These are phyloP conservation scores for Bradypodion pumilum DNA, from an alignment of 2,797 vertebrate species.

Conservation along the genomic window DNA sequence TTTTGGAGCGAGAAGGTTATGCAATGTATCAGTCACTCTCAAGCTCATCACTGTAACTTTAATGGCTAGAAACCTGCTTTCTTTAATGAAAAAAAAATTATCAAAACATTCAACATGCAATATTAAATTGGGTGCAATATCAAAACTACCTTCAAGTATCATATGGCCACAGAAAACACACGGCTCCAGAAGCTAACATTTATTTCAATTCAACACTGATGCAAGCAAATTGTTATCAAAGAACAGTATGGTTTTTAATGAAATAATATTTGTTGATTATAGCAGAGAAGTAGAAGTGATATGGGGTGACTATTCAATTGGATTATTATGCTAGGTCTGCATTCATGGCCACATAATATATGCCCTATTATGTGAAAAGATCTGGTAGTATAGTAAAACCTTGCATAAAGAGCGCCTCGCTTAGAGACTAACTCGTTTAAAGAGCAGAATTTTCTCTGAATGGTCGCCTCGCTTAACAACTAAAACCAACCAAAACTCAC, in stretches of 20 bases:
- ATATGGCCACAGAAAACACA: background rate
- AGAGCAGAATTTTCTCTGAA: too few species aligned
- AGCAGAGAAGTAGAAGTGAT: slow-evolving; percentile 39
- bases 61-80: background rate
- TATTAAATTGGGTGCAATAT: background rate
- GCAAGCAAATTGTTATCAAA: slow-evolving; percentile 35
- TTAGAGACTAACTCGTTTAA: too few species aligned
- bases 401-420: too few species aligned
- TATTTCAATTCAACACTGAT: slow-evolving; percentile 6
- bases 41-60: background rate
- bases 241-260: slow-evolving; percentile 17
- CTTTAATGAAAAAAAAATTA: background rate
- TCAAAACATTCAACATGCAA: background rate
- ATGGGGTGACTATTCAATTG: slow-evolving; percentile 35
- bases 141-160: background rate
- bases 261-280: slow-evolving; percentile 59
- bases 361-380: too few species aligned
- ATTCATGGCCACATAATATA: too few species aligned
- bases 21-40: background rate
- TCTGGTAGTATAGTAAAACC: too few species aligned
- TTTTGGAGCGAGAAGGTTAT: background rate
- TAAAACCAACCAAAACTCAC: too few species aligned
- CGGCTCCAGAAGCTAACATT: slow-evolving; percentile 9
- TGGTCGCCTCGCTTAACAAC: too few species aligned
- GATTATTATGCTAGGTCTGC: slow-evolving; percentile 56